Evolutionary conservation across 2,888 invertebrate genomes (phyloP).

Genomic region (Phyllotreta striolata): DNA sequence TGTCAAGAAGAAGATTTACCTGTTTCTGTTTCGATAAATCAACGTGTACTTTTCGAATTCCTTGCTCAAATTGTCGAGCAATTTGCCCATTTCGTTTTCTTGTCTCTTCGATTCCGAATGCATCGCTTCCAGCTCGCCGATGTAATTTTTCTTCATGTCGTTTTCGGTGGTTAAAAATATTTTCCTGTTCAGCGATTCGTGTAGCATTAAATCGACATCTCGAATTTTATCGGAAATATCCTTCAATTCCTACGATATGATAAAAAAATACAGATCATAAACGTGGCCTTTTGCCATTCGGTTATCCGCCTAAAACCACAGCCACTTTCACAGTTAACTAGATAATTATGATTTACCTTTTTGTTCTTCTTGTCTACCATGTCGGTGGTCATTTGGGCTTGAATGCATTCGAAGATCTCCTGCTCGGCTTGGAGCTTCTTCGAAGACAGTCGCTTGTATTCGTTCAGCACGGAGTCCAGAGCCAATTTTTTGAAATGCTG

Average conservation of each 20-base stretch:
- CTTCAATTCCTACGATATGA: constrained; percentile 26
- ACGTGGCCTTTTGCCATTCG: neutral
- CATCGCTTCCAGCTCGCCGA: constrained; percentile 52
- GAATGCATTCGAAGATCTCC: constrained; percentile 49
- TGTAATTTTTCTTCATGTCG: constrained; percentile 62
- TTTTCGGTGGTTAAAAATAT: constrained; percentile 67
- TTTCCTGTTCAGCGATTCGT: constrained; percentile 66
- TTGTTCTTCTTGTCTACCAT: constrained; percentile 39
- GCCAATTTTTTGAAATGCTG: constrained; percentile 40
- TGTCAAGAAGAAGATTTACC: no score
- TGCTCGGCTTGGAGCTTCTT: constrained; percentile 71
- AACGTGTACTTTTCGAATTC: constrained; percentile 62
- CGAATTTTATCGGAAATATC: constrained; percentile 60
- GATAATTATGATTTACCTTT: constrained; percentile 28
- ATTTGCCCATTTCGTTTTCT: constrained; percentile 51
- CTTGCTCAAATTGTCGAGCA: constrained; percentile 61
- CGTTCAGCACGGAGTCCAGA: constrained; percentile 47
- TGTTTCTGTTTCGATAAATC: constrained; percentile 60
- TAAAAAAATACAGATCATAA: neutral
- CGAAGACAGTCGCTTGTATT: constrained; percentile 64
- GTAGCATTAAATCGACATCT: constrained; percentile 51
- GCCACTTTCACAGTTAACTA: no score
- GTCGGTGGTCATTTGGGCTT: constrained; percentile 41
- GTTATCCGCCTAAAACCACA: neutral
- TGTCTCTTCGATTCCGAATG: constrained; percentile 55